Base-by-base conservation (phyloP, 2,113 vertebrate genomes). In the Spheniscus mendiculus region DNA sequence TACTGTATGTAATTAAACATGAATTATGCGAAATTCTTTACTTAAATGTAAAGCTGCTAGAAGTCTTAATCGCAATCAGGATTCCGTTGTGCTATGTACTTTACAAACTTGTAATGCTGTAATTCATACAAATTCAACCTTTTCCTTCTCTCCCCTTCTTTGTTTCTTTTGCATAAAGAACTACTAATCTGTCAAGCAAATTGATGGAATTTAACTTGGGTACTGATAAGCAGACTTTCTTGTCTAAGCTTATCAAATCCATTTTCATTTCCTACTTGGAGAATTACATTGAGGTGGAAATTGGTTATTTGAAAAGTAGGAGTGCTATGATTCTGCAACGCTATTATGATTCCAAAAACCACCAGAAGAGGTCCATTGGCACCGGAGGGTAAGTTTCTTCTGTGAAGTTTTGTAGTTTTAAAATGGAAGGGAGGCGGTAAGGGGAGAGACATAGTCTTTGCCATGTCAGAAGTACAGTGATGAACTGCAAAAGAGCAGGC, bases 221-320 rank as follows among this genome's bases (percentile, higher is more conserved):
- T 98, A 99, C 99, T 91, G 99, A 99, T 98, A 99, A 99, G 98
- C 99, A 99, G 98, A 99, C 99, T 77, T 99, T 99, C 98, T 99
- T 99, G 96, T 99, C 99, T 93, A 99, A 99, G 98, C 99, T 99
- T 97, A 99, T 99, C 98, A 99, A 99, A 98, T 99, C 98, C 98
- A 99, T 99, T 97, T 99, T 99, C 98, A 98, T 99, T 97, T 98
- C 98, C 86, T 99, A 99, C 98, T 98, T 99, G 99, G 99, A 99
- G 97, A 99, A 99, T 98, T 99, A 99, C 98, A 99, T 99, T 90
- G 99, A 99, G 91, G 99, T 99, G 97, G 99, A 99, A 98, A 99
- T 98, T 66, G 99, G 99, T 59, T 99, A 99, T 97, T 98, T 99
- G 94, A 99, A 99, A 97, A 99, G 98, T 56, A 99, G 99, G 96